Base-by-base conservation (phyloP, 1,140 invertebrate genomes). In the Harpegnathos saltator region DNA sequence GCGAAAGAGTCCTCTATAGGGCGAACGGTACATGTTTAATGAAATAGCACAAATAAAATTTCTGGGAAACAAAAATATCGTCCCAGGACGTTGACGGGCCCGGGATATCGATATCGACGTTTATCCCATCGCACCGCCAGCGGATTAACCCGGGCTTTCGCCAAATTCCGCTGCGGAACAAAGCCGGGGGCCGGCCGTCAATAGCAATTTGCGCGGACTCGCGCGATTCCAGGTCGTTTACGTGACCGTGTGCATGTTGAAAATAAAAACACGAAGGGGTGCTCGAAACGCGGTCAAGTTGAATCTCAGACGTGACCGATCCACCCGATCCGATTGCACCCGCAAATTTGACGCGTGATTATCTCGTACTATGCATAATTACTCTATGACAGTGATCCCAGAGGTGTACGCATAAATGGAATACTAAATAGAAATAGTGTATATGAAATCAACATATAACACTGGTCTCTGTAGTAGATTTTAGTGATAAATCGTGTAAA, bases 31-130 rank as follows among this genome's bases (percentile, higher is more conserved):
- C 14, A 80, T 48, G 22, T 71, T 80, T 80, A 80, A 71, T 71
- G 56, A 58, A 80, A 80, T 80, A 29, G 22, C 7, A n/a, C 52
- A 52, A 80, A 71, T 69, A 69, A 78, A 78, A 68, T 80, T 71
- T 69, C 17, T 29, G 65, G 17, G 17, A 19, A 71, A 56, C 26
- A 68, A 69, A 71, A 44, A 71, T 80, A 66, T 66, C 9, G 19
- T 54, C 48, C 50, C 22, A 2, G 54, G 7, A 11, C 50, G 48
- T 4, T 11, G 48, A 50, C 38, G 1, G 15, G 58, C 38, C 22
- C 48, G 44, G 14, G 9, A 56, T 66, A 54, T 54, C 59, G 59
- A 14, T 3, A 63, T 56, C 0, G 14, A 50, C 17, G 26, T 56
- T 71, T 66, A 19, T 66, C 52, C 50, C 33, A 69, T 58, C 24